phyloP scores from a whole-genome alignment of 2,888 invertebrate species.

The Dynastes tityus region DNA sequence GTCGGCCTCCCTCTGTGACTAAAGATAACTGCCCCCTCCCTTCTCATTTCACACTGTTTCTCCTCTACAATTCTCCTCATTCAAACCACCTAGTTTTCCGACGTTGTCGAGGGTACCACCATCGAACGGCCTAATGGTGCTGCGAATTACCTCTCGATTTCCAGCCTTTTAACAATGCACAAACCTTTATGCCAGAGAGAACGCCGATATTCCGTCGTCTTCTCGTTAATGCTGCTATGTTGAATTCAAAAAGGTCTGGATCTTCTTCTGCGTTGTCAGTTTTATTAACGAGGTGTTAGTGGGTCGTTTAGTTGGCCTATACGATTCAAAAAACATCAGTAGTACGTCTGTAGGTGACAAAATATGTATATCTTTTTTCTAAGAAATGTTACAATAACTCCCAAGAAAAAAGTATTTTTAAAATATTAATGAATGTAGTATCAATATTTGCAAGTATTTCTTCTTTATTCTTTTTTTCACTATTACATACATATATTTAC shows the following conservation, averaged over 20 bases:
- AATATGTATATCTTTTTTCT: too few relatives aligned
- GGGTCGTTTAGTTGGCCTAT: background rate
- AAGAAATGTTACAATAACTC: too few relatives aligned
- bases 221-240: conserved; percentile 23
- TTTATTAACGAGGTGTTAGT: background rate
- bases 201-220: conserved; percentile 22
- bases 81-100: background rate
- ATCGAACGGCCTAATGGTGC: conserved; percentile 40
- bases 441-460: too few relatives aligned
- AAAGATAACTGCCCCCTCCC: conserved; percentile 2
- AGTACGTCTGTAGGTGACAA: too few relatives aligned
- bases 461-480: too few relatives aligned
- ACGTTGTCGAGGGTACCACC: background rate
- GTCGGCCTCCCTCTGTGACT: conserved; percentile 29
- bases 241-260: background rate
- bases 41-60: too few relatives aligned
- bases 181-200: conserved; percentile 26
- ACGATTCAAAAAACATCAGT: background rate
- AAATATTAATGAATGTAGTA: too few relatives aligned
- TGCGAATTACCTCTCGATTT: conserved; percentile 47
- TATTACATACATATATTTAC: too few relatives aligned
- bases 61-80: background rate
- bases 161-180: conserved; percentile 46
- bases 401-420: too few relatives aligned
- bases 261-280: background rate